Evolutionary conservation across 2,113 vertebrate species (phyloP).

Genomic region (Dermatemys mawii): DNA sequence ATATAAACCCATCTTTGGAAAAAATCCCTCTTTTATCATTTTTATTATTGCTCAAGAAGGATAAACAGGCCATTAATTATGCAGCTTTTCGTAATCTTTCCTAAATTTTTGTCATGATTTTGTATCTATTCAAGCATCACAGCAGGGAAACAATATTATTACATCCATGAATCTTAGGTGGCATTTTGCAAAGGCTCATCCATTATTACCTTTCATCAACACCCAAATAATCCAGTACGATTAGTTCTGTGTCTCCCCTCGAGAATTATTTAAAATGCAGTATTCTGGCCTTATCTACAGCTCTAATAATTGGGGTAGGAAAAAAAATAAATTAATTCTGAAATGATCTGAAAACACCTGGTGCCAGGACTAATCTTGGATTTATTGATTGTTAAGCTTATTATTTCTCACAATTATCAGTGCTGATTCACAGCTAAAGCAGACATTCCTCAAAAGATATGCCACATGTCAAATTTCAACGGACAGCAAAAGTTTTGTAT

Average conservation of each 20-base stretch:
- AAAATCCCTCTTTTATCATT: not conserved
- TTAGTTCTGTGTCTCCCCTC: not conserved
- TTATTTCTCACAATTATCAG: constrained; percentile 5
- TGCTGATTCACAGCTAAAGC: not conserved
- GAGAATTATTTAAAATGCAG: constrained; percentile 18
- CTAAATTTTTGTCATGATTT: not conserved
- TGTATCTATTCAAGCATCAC: not conserved
- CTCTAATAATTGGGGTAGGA: not conserved
- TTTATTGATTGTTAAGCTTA: not conserved
- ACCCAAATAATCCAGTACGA: constrained; percentile 23
- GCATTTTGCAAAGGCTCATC: constrained; percentile 26
- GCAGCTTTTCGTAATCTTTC: not conserved
- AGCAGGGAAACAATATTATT: constrained; percentile 8
- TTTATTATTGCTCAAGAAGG: not conserved
- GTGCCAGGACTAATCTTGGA: not conserved
- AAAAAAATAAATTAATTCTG: not conserved
- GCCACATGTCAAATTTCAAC: not conserved
- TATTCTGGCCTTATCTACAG: not conserved
- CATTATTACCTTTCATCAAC: constrained; percentile 36
- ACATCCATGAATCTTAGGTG: not conserved
- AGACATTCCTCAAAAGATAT: not conserved
- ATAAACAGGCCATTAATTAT: not conserved
- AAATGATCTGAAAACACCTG: not conserved
- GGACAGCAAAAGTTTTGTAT: not conserved
- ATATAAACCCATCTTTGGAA: not conserved